Conservation (phyloP, 2,797 vertebrate genomes). For the Hipposideros larvatus region DNA sequence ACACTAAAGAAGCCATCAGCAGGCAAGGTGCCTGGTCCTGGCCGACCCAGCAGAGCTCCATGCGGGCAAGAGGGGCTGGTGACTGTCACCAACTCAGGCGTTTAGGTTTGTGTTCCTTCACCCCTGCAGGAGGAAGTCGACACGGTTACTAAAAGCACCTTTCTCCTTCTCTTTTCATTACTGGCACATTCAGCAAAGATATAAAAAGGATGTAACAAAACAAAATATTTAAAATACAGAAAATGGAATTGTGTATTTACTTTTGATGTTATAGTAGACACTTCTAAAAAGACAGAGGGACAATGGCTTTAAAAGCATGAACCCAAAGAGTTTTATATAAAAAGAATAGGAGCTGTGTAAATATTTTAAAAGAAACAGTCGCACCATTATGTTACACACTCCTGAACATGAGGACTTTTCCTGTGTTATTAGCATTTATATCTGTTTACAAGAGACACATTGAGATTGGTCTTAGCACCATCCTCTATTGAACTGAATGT, state of each 20-base stretch:
- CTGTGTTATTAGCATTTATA: background rate
- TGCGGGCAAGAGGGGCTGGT: rapidly evolving
- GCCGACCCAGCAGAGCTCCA: rapidly evolving
- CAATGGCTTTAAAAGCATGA: background rate
- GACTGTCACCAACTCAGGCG: background rate
- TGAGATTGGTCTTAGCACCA: too few relatives aligned
- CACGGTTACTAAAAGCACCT: too few relatives aligned
- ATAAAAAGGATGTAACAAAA: background rate
- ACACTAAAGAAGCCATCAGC: background rate
- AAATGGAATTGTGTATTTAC: background rate
- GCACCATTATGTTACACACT: background rate
- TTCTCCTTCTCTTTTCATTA: background rate
- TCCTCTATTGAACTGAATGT: background rate
- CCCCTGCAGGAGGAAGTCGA: rapidly evolving
- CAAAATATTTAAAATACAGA: background rate
- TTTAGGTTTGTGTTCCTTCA: rapidly evolving
- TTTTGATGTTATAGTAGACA: background rate
- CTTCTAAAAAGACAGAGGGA: background rate
- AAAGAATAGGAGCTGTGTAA: background rate
- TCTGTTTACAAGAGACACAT: background rate
- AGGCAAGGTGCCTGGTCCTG: background rate
- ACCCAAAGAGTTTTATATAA: background rate
- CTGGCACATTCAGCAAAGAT: background rate
- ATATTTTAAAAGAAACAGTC: background rate
- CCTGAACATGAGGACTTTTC: background rate